Evolutionary conservation across 2,888 invertebrate species (phyloP).

Genomic region (Blomia tropicalis): DNA sequence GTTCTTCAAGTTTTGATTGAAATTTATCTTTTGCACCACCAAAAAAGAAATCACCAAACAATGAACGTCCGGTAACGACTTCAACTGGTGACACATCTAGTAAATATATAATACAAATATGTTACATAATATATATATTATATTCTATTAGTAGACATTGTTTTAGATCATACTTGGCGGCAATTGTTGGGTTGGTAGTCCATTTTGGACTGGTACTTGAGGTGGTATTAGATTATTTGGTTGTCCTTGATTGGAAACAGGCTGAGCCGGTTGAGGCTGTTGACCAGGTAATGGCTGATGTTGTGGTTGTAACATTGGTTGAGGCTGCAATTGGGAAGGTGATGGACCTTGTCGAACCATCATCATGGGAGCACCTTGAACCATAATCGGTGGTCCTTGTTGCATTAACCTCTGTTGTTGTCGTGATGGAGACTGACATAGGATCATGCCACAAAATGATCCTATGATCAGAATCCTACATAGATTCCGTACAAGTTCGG

Average conservation of each 20-base stretch:
- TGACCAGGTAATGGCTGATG: neutral
- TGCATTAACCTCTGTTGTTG: neutral
- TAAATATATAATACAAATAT: no score
- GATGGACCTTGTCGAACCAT: neutral
- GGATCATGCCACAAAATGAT: no score
- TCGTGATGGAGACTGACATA: neutral
- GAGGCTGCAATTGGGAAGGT: neutral
- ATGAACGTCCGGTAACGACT: neutral
- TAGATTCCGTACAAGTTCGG: no score
- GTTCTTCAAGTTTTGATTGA: neutral
- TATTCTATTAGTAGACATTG: no score
- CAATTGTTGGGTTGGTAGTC: neutral
- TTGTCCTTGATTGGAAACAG: no score
- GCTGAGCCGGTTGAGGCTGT: no score
- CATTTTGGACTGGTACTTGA: neutral
- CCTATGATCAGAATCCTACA: no score
- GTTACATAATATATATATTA: no score
- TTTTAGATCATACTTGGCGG: neutral
- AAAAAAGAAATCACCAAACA: conserved; percentile 1
- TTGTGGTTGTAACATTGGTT: neutral
- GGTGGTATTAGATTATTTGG: neutral
- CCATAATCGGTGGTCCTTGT: neutral
- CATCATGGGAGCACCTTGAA: neutral
- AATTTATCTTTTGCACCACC: neutral
- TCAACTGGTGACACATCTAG: neutral